Conservation (phyloP, 2,113 vertebrate species). For the Campylomormyrus numenius region DNA sequence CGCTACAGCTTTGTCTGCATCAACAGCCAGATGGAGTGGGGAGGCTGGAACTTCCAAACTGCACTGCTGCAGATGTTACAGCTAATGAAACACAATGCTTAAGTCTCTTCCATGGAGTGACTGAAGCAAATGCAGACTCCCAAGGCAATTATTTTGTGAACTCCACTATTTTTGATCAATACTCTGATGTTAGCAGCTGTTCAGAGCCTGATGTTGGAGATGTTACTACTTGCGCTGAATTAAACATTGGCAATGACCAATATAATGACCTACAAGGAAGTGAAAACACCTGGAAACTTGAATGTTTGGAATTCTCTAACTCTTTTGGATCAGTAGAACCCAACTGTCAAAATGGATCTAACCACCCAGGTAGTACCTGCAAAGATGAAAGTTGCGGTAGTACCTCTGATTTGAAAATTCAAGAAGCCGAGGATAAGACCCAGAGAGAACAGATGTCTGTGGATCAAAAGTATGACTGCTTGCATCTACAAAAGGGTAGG, state of each 20-base stretch:
- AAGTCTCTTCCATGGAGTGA: conserved; percentile 31
- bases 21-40: conserved; percentile 22
- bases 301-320: neutral
- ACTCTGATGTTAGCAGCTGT: conserved; percentile 58
- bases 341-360: neutral
- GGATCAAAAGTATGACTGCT: conserved; percentile 10
- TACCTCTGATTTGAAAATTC: neutral
- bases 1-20: neutral
- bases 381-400: neutral
- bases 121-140: conserved; percentile 35
- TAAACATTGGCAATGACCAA: conserved; percentile 24
- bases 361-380: neutral
- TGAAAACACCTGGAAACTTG: neutral
- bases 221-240: conserved; percentile 41
- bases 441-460: neutral
- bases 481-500: neutral
- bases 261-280: conserved; percentile 26
- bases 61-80: conserved; percentile 30
- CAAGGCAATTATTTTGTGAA: conserved; percentile 42
- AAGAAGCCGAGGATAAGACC: neutral
- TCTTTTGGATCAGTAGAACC: neutral
- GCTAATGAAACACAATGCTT: conserved; percentile 32
- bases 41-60: conserved; percentile 29
- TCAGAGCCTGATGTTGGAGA: conserved; percentile 44
- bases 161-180: conserved; percentile 44